phyloP scores from a whole-genome alignment of 1,140 invertebrate species.

The Sweltsa coloradensis region DNA sequence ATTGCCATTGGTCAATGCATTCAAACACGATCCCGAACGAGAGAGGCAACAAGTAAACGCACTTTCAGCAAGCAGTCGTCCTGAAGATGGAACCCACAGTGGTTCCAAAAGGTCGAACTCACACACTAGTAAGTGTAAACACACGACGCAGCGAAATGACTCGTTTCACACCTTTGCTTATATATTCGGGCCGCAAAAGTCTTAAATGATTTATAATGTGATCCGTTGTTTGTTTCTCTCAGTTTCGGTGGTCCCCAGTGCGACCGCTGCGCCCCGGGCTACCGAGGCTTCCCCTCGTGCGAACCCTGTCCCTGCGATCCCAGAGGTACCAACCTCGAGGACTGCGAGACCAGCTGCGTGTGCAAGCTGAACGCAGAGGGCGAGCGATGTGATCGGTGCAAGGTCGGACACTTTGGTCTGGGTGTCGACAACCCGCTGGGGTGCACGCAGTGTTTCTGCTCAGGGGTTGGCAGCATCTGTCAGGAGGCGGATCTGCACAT shows the following conservation, averaged over 20 bases:
- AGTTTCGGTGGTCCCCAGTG: constrained; percentile 76
- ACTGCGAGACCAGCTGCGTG: constrained; percentile 4
- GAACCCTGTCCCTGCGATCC: constrained; percentile 69
- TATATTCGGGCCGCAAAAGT: too few species aligned
- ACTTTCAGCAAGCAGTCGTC: too few species aligned
- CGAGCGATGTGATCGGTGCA: constrained; percentile 67
- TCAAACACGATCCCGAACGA: too few species aligned
- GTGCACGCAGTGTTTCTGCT: constrained; percentile 86
- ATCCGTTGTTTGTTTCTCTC: background rate
- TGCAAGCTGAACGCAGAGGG: constrained; percentile 54
- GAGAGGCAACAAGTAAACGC: too few species aligned
- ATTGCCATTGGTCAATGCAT: too few species aligned
- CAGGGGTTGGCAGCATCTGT: constrained; percentile 67
- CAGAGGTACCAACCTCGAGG: constrained; percentile 37
- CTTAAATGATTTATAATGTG: background rate
- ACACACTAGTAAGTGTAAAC: too few species aligned
- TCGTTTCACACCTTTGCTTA: too few species aligned
- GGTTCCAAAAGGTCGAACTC: too few species aligned
- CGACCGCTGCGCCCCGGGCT: constrained; percentile 72
- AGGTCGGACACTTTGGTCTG: constrained; percentile 72
- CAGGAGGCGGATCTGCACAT: constrained; percentile 42
- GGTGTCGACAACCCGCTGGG: constrained; percentile 61
- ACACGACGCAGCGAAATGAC: too few species aligned
- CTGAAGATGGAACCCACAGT: too few species aligned
- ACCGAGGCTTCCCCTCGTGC: constrained; percentile 65